Base-by-base conservation (phyloP, 1,140 invertebrate genomes). In the Cydia amplana region DNA sequence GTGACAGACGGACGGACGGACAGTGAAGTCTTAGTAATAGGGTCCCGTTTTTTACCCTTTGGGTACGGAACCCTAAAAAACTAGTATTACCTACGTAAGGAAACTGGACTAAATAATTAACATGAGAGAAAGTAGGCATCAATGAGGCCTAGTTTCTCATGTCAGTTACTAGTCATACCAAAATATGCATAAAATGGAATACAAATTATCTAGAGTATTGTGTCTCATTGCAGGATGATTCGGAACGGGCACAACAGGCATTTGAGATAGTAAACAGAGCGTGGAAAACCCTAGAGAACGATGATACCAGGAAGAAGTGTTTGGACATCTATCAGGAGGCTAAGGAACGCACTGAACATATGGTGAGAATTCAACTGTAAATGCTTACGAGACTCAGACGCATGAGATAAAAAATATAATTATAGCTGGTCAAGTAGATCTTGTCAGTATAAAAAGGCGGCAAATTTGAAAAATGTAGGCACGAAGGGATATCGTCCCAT, bases 301-400 rank as follows among this genome's bases (percentile, higher is more conserved):
- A 99, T 84, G 96, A 98, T 80, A 97, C 98, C 0, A 95, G 98
- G 83, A 96, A 97, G 85, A 98, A 98, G 93, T 99, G 99, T 91
- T 94, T 99, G 93, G 98, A 99, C 83, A 96, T 99, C 82, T 98
- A 99, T 75, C 97, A 99, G 92, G 99, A 99, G 93, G 99, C 99
- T 1, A 98, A 97, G 93, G 97, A 96, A 70, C 94, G 98, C 80
- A 98, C 98, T 55, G 97, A 99, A 91, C 95, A 98, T 82, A 98
- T 98, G 96, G 97, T 98, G 94, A 93, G 85, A 92, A 77, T 70
- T 70, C 1, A n/a, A 72, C 76, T 79, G 72, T 67, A 20, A 14
- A 18, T 55, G 51, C 51, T 20, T 49, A 49, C 1, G 9, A 49
- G 12, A 49, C 16, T 40, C 36, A 1, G 14, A 49, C 14, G 6